Conservation (phyloP, 2,888 invertebrate species). For the Esperia sulphurella region DNA sequence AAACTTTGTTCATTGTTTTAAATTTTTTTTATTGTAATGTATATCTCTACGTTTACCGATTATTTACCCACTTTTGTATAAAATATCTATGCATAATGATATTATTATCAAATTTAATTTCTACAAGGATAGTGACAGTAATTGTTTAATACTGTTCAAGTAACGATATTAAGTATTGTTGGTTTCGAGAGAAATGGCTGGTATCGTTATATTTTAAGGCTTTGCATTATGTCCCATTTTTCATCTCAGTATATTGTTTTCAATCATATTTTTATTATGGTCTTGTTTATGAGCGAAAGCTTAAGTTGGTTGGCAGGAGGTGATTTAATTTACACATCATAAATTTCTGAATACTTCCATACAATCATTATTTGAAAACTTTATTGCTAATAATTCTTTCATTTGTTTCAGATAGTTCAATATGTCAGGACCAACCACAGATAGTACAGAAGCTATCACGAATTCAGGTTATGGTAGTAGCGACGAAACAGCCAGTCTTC, state of each 20-base stretch:
- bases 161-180: no score
- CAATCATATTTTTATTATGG: slow-evolving; percentile 7
- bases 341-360: background rate
- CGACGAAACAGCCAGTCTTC: slow-evolving; percentile 90
- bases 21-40: no score
- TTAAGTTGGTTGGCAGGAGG: background rate
- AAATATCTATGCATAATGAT: no score
- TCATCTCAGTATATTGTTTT: slow-evolving; percentile 2
- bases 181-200: background rate
- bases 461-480: slow-evolving; percentile 86
- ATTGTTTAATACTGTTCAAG: no score
- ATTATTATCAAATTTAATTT: no score
- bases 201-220: slow-evolving; percentile 1
- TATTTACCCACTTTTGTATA: no score
- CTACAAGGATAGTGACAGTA: no score
- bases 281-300: background rate
- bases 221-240: slow-evolving; percentile 2
- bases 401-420: slow-evolving; percentile 56
- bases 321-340: background rate
- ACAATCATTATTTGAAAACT: background rate
- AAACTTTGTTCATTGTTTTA: no score
- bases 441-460: slow-evolving; percentile 76
- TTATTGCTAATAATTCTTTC: slow-evolving; percentile 9
- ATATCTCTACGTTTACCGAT: no score
- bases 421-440: slow-evolving; percentile 74